Base-by-base conservation (phyloP, 1,140 invertebrate genomes). In the Drosophila grimshawi region DNA sequence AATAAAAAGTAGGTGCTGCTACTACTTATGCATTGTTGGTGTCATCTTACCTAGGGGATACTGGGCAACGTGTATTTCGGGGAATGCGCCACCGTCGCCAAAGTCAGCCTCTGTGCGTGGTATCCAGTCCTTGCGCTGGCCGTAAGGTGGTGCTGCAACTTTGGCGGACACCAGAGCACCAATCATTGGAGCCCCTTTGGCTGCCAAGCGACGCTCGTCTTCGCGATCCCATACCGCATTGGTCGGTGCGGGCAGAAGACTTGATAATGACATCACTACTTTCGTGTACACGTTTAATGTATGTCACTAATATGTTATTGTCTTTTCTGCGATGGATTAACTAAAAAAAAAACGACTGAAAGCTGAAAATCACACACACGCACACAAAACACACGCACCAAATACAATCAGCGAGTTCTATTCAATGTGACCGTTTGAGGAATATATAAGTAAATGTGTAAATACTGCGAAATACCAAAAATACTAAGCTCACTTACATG, bases 71-170 rank as follows among this genome's bases (percentile, higher is more conserved):
- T 96, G 97, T 65, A 99, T 98, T 94, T 99, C 99, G 1, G 99
- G 99, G 93, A 98, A 99, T 0, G 99, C 98, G 7, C 99, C 99
- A 5, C 99, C 99, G 96, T 99, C 98, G 95, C 96, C 94, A 92
- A 93, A 95, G 93, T 98, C 98, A 60, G 98, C 97, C 78, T 95
- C 94, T 64, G 94, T 95, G 64, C 98, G 93, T 10, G 99, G 99
- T 4, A 99, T 94, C 97, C 98, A 99, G 90, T 98, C 98, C 93
- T 97, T 96, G 76, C 99, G 95, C 80, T 98, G 96, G 1, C 98
- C 98, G 94, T 99, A 99, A 1, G 98, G 98, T 5, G 99, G 99
- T n/a, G 97, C 97, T 80, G 96, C 96, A 43, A 95, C 95, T 82
- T 96, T 95, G 43, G 97, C 96, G 64, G 96, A 95, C n/a, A 98